phyloP scores from a whole-genome alignment of 1,140 invertebrate genomes.

The Zaprionus vittiger region DNA sequence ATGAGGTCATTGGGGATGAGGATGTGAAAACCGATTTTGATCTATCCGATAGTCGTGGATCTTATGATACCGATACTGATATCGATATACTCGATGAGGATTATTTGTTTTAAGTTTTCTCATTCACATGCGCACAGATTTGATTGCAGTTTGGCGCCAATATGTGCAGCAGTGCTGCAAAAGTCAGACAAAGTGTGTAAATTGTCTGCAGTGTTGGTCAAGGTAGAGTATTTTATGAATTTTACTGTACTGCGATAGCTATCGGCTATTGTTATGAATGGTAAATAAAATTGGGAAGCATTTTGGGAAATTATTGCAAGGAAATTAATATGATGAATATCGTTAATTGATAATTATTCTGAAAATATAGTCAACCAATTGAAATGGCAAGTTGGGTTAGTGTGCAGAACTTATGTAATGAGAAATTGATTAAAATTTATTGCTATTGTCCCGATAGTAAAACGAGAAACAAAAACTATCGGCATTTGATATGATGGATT shows the following conservation, averaged over 20 bases:
- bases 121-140: background rate
- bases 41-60: conserved; percentile 48
- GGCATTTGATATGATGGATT: too few relatives aligned
- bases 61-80: background rate
- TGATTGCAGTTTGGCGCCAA: background rate
- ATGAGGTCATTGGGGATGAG: conserved; percentile 96
- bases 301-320: too few relatives aligned
- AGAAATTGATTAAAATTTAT: background rate
- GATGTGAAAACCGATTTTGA: conserved; percentile 84
- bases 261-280: too few relatives aligned
- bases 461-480: background rate
- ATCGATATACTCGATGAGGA: background rate
- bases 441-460: background rate
- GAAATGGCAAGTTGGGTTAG: too few relatives aligned
- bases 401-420: too few relatives aligned
- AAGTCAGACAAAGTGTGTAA: background rate
- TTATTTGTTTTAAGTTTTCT: background rate
- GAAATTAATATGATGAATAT: too few relatives aligned
- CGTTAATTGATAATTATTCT: too few relatives aligned
- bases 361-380: too few relatives aligned
- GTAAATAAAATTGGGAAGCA: too few relatives aligned
- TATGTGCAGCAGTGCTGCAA: background rate
- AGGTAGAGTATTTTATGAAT: background rate
- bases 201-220: background rate
- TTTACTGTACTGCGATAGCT: too few relatives aligned